These are phyloP conservation scores for Leptodactylus fuscus DNA, from an alignment of 2,113 vertebrate species.

Conservation along the genomic window DNA sequence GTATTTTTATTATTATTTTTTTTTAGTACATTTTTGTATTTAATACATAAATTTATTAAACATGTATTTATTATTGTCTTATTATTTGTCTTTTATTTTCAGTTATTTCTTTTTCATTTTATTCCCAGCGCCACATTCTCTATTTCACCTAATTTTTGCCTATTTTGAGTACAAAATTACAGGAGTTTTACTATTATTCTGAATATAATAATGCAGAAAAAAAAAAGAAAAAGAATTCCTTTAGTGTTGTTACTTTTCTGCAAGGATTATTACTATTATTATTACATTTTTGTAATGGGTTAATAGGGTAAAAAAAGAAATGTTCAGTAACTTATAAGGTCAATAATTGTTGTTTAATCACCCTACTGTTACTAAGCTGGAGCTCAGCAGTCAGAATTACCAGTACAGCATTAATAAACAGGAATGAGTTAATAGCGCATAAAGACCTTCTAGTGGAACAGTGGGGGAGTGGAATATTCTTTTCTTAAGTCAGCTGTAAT, in stretches of 20 bases:
- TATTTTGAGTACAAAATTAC: neutral
- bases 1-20: too few relatives aligned
- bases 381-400: constrained; percentile 86
- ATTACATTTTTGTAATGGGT: constrained; percentile 34
- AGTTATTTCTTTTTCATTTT: too few relatives aligned
- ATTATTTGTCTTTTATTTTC: too few relatives aligned
- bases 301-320: constrained; percentile 68
- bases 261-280: neutral
- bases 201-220: neutral
- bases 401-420: constrained; percentile 99
- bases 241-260: neutral
- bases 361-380: constrained; percentile 91
- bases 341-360: constrained; percentile 87
- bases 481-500: constrained; percentile 99
- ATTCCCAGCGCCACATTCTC: too few relatives aligned
- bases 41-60: too few relatives aligned
- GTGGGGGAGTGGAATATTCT: constrained; percentile 93
- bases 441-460: constrained; percentile 96
- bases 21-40: too few relatives aligned
- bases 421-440: constrained; percentile 99
- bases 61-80: too few relatives aligned
- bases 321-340: constrained; percentile 83
- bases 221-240: neutral
- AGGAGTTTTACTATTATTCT: neutral
- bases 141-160: neutral